Evolutionary conservation across 2,113 vertebrate species (phyloP), one percentile per base, ranked within the genome.

Genomic region (Aphelocoma coerulescens): DNA sequence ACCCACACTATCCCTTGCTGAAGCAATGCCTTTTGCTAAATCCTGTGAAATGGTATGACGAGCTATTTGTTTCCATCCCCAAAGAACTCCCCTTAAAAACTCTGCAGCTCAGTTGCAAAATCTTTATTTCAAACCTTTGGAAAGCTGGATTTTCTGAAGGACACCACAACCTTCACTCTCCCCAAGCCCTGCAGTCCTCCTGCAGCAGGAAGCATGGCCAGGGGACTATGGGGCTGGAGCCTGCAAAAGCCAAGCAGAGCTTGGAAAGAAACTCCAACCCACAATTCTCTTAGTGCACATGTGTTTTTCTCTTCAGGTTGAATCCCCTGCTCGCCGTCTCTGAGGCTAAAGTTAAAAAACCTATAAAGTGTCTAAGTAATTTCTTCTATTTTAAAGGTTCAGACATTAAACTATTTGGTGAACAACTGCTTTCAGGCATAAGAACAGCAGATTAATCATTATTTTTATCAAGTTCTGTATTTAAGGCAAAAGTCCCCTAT

Each of bases 41-140:
- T 66, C 28, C 63, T 35, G 16, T 43, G 85, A 91, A 95, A 92
- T 27, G 58, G 52, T 89, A 46, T 16, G 32, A 82, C 0, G 35
- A 96, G 55, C 62, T 88, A 49, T 76, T 95, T 91, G 62, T 63
- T 95, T 90, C 78, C 57, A 85, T 91, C 87, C 78, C 88, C 78
- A 93, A 89, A 88, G 74, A 90, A 88, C 73, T 88, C 51, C 39
- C 71, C 39, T 85, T 66, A 71, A 76, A 95, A 94, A 59, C 67
- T 43, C 69, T 13, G 79, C 82, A 80, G 58, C 55, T 83, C 37
- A 24, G 46, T 54, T 73, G 55, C 74, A 83, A 93, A 69, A 63
- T 76, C 82, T 76, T 93, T 76, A 62, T 96, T 95, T 80, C 54
- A 62, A 73, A 74, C 35, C 67, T 58, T 83, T 2, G 5, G 62